Conservation (phyloP, 2,888 invertebrate genomes). For the Ptychoptera contaminata region DNA sequence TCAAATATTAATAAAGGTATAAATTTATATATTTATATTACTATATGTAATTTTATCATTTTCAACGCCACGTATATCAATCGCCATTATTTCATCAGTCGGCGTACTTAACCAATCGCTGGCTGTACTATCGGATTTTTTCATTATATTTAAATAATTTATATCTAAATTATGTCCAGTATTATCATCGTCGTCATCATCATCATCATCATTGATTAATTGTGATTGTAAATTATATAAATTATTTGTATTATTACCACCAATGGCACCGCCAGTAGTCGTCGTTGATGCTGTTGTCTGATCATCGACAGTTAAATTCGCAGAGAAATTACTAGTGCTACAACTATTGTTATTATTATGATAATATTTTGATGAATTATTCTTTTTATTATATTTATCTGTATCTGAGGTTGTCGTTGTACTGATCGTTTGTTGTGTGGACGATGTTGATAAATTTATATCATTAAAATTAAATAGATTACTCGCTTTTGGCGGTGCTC, state of each 20-base stretch:
- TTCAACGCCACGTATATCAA: slow-evolving; percentile 17
- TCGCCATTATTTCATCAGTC: slow-evolving; percentile 17
- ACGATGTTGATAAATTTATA: slow-evolving; percentile 8
- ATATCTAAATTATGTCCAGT: too few species aligned
- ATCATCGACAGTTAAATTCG: background rate
- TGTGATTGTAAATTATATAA: too few species aligned
- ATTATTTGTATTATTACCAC: slow-evolving; percentile 1
- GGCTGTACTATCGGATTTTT: slow-evolving; percentile 17
- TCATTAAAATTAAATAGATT: slow-evolving; percentile 12
- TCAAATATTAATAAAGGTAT: too few species aligned
- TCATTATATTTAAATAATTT: slow-evolving; percentile 6
- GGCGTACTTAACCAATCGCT: slow-evolving; percentile 18
- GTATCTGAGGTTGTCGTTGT: slow-evolving; percentile 4
- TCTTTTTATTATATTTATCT: background rate
- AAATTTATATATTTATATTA: background rate
- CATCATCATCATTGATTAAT: too few species aligned
- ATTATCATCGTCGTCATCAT: too few species aligned
- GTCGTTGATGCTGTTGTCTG: slow-evolving; percentile 6
- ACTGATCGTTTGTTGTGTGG: slow-evolving; percentile 5
- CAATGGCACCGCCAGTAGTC: slow-evolving; percentile 10
- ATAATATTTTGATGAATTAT: background rate
- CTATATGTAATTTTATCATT: slow-evolving; percentile 15
- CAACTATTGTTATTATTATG: background rate
- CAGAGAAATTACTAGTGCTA: background rate
- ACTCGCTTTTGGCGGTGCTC: slow-evolving; percentile 12